Percentiles rank a stretch among this genome's conserved stretches.
phyloP scores from a whole-genome alignment of 1,140 invertebrate genomes.

The Manduca sexta region DNA sequence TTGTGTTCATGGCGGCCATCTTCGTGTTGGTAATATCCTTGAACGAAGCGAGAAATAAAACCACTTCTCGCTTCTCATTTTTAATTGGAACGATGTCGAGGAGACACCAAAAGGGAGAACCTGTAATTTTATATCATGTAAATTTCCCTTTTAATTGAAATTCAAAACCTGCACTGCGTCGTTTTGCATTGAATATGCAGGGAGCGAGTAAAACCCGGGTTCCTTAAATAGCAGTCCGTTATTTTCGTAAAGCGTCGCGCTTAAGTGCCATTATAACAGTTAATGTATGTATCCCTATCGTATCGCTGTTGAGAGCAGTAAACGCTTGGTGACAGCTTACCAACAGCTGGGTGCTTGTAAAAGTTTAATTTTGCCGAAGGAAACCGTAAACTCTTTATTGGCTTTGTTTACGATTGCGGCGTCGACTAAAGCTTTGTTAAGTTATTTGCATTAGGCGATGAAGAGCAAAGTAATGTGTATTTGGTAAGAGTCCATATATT shows the following conservation, averaged over 20 bases:
- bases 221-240: background rate
- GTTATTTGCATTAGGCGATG: too few species aligned
- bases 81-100: slow-evolving; percentile 98
- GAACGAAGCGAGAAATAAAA: slow-evolving; percentile 95
- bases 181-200: background rate
- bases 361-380: slow-evolving; percentile 62
- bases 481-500: too few species aligned
- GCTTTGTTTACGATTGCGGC: slow-evolving; percentile 56
- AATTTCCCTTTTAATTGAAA: slow-evolving; percentile 12
- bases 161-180: slow-evolving; percentile 3
- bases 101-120: slow-evolving; percentile 94
- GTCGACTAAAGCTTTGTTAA: slow-evolving; percentile 28
- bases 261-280: slow-evolving; percentile 10
- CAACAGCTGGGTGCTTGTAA: slow-evolving; percentile 53
- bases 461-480: too few species aligned
- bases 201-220: background rate
- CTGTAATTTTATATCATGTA: slow-evolving; percentile 74
- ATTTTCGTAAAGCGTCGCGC: background rate
- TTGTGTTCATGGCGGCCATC: slow-evolving; percentile 84
- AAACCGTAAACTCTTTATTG: slow-evolving; percentile 60
- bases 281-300: slow-evolving; percentile 2
- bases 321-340: slow-evolving; percentile 35
- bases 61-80: slow-evolving; percentile 98
- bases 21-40: slow-evolving; percentile 97
- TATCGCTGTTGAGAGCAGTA: slow-evolving; percentile 19